These are phyloP conservation scores for Phycodurus eques DNA, from an alignment of 2,113 vertebrate species.

Conservation along the genomic window DNA sequence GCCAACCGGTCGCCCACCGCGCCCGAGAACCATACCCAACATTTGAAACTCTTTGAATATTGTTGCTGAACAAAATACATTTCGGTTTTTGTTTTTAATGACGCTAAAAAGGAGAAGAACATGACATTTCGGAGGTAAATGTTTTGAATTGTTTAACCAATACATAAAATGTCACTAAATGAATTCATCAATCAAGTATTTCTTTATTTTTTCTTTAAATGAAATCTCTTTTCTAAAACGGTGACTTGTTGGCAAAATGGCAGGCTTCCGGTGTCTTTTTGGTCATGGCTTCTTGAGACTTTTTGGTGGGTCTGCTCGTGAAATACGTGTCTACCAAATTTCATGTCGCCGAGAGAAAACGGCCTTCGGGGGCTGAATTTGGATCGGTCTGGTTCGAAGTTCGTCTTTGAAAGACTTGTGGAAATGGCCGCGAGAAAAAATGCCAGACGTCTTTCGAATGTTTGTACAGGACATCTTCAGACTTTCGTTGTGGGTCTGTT, in stretches of 20 bases:
- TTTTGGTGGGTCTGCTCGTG: neutral
- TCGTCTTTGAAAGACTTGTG: too few species aligned
- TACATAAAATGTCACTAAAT: neutral
- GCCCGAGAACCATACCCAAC: too few species aligned
- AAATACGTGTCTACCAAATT: neutral
- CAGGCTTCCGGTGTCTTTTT: neutral
- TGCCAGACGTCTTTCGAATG: too few species aligned
- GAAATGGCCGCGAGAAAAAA: too few species aligned
- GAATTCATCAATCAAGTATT: neutral
- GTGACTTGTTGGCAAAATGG: neutral
- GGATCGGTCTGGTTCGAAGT: too few species aligned
- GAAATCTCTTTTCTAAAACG: too few species aligned
- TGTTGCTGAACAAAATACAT: neutral
- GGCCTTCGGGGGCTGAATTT: neutral
- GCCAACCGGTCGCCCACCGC: too few species aligned
- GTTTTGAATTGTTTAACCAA: neutral
- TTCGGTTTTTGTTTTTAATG: neutral
- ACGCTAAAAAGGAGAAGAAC: too few species aligned
- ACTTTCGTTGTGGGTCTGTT: too few species aligned
- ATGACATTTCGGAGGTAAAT: neutral
- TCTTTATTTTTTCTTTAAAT: too few species aligned
- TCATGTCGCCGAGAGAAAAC: neutral
- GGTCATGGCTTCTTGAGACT: neutral
- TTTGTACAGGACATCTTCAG: too few species aligned
- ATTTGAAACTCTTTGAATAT: too few species aligned